Base-by-base conservation (phyloP, 2,888 invertebrate species). In the Apeira syringaria region DNA sequence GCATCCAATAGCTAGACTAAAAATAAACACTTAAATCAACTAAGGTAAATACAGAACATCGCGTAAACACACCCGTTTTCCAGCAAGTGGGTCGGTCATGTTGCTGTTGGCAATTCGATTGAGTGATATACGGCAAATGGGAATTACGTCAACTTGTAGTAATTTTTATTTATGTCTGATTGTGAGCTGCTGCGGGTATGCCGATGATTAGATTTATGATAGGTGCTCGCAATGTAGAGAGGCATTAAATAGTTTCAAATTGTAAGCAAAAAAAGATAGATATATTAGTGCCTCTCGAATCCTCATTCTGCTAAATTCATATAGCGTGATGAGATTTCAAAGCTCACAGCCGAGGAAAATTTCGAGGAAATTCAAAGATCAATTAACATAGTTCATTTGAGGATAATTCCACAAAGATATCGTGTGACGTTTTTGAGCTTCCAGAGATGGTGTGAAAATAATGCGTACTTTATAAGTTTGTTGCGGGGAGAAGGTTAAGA, bases 1-100 rank as follows among this genome's bases (percentile, higher is more conserved):
- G 8, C 8, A 24, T 24, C 17, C 29, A 9, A 7, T 10, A 18
- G 10, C 18, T 32, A 22, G 12, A 22, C 22, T 32, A 32, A 17
- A 32, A 32, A 32, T 22, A 32, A 22, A 32, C 18, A 13, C 15
- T 31, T 24, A 6, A 34, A 10, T 34, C 32, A 8, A 24, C 5
- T 32, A 8, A 7, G 5, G n/a, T 31, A 3, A 7, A 8, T 8
- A 13, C 13, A 13, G 12, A 12, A 33, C 10, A 25, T 9, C 26
- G 20, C 3, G 11, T 18, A 27, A 36, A 26, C 22, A 32, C 26
- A 18, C 35, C 4, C 25, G 12, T 26, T 5, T 5, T 10, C 18
- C 6, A 11, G 28, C 13, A 36, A 36, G 13, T 36, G 7, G 28
- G 36, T 36, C 36, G 11, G 9, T 5, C 13, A 20, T 20, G 8